phyloP scores from a whole-genome alignment of 2,888 invertebrate genomes.

The Nesidiocoris tenuis region DNA sequence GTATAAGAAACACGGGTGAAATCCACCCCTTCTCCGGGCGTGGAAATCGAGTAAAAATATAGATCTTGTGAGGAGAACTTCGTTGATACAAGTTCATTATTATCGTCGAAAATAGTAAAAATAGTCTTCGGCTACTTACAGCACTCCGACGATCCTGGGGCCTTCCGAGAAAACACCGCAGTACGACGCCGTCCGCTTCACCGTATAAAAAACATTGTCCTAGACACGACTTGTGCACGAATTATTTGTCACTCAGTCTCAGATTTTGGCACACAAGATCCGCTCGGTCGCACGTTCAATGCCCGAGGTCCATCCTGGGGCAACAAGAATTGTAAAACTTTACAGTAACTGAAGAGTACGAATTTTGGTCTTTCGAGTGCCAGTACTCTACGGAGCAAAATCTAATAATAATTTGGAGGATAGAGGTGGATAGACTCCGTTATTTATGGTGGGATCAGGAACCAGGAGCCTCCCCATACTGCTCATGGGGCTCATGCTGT shows the following conservation, averaged over 20 bases:
- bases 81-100: background rate
- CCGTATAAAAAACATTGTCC: background rate
- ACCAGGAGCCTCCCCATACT: too few relatives aligned
- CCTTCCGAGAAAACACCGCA: too few relatives aligned
- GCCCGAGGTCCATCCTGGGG: slow-evolving; percentile 37
- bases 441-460: too few relatives aligned
- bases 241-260: slow-evolving; percentile 16
- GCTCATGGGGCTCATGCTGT: too few relatives aligned
- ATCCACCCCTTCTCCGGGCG: too few relatives aligned
- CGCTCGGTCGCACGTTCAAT: slow-evolving; percentile 23
- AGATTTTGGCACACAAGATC: slow-evolving; percentile 35
- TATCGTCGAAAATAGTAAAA: background rate
- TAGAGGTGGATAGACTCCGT: too few relatives aligned
- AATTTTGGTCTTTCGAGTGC: too few relatives aligned
- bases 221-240: slow-evolving; percentile 1
- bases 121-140: background rate
- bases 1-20: too few relatives aligned
- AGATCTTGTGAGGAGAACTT: background rate
- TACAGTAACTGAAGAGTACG: too few relatives aligned
- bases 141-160: background rate
- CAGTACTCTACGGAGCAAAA: too few relatives aligned
- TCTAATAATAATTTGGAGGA: too few relatives aligned
- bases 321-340: background rate
- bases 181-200: background rate
- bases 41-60: background rate